Percentiles rank a stretch among this genome's conserved stretches.
Evolutionary conservation across 2,888 invertebrate species (phyloP).

Genomic region (Calliopum simillimum): DNA sequence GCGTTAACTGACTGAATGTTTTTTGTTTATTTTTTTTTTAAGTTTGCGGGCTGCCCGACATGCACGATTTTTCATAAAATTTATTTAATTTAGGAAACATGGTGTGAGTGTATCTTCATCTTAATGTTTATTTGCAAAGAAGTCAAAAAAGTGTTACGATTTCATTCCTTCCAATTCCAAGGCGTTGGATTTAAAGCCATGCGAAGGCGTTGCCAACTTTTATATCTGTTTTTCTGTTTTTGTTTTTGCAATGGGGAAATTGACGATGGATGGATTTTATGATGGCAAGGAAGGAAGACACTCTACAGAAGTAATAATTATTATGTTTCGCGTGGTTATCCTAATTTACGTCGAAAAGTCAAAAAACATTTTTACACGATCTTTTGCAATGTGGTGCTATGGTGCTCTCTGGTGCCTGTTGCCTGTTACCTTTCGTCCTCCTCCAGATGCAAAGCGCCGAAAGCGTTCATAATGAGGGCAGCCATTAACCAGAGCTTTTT

Average conservation of each 20-base stretch:
- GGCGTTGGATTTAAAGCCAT: slow-evolving; percentile 26
- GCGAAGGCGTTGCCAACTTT: slow-evolving; percentile 60
- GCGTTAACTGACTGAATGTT: too few species aligned
- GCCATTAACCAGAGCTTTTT: slow-evolving; percentile 43
- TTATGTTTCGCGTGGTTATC: slow-evolving; percentile 64
- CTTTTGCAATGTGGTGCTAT: slow-evolving; percentile 15
- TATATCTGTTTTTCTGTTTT: slow-evolving; percentile 56
- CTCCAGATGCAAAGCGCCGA: slow-evolving; percentile 43
- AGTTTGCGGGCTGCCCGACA: too few species aligned
- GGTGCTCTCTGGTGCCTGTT: slow-evolving; percentile 11
- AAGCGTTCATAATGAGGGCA: slow-evolving; percentile 47
- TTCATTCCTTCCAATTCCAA: too few species aligned
- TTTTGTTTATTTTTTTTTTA: too few species aligned
- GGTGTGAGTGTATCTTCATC: too few species aligned
- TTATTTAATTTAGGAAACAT: too few species aligned
- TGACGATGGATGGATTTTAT: slow-evolving; percentile 1
- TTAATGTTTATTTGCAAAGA: too few species aligned
- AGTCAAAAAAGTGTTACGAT: too few species aligned
- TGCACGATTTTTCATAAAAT: too few species aligned
- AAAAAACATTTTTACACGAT: slow-evolving; percentile 26
- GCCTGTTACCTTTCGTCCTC: slow-evolving; percentile 22
- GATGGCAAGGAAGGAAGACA: neutral
- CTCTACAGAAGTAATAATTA: slow-evolving; percentile 50
- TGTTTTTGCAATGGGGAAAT: slow-evolving; percentile 48
- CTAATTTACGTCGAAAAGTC: slow-evolving; percentile 60